These are phyloP conservation scores for Nudaria mundana DNA, from an alignment of 2,888 invertebrate genomes.

Conservation along the genomic window DNA sequence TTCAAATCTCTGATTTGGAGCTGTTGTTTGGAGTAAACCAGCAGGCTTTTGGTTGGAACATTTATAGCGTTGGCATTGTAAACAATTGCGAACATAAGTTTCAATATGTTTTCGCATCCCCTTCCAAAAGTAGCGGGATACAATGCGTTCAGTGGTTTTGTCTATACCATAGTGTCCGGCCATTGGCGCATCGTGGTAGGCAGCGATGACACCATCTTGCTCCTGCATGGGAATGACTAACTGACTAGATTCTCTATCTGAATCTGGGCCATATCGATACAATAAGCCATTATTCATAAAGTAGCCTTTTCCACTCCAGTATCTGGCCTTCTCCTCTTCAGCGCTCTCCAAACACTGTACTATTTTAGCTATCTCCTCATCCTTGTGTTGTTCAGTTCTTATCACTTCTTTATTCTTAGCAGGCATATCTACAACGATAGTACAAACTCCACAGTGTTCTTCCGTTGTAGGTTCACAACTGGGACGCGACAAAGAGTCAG, in stretches of 20 bases:
- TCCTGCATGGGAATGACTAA: slow-evolving; percentile 11
- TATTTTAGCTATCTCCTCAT: not conserved
- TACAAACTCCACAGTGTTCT: not conserved
- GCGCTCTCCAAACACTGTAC: not conserved
- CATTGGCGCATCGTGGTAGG: slow-evolving; percentile 6
- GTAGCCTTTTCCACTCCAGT: slow-evolving; percentile 15
- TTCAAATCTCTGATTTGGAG: slow-evolving; percentile 30
- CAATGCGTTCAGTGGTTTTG: slow-evolving; percentile 21
- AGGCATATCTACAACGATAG: slow-evolving; percentile 10
- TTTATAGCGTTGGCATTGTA: slow-evolving; percentile 42
- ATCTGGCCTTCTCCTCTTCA: not conserved
- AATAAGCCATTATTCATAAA: slow-evolving; percentile 10
- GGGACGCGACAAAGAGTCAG: slow-evolving; percentile 11
- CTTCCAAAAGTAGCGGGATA: slow-evolving; percentile 27
- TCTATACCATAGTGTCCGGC: slow-evolving; percentile 12
- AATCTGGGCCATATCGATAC: slow-evolving; percentile 5
- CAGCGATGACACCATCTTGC: not conserved
- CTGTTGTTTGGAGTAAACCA: slow-evolving; percentile 37
- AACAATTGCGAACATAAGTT: slow-evolving; percentile 28
- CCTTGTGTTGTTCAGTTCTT: slow-evolving; percentile 8
- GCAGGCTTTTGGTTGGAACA: slow-evolving; percentile 39
- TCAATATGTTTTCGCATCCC: slow-evolving; percentile 32
- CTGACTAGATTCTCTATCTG: slow-evolving; percentile 7
- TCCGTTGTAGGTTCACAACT: not conserved
- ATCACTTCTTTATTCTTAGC: slow-evolving; percentile 1